phyloP scores from a whole-genome alignment of 2,113 vertebrate genomes.

The Merops nubicus region DNA sequence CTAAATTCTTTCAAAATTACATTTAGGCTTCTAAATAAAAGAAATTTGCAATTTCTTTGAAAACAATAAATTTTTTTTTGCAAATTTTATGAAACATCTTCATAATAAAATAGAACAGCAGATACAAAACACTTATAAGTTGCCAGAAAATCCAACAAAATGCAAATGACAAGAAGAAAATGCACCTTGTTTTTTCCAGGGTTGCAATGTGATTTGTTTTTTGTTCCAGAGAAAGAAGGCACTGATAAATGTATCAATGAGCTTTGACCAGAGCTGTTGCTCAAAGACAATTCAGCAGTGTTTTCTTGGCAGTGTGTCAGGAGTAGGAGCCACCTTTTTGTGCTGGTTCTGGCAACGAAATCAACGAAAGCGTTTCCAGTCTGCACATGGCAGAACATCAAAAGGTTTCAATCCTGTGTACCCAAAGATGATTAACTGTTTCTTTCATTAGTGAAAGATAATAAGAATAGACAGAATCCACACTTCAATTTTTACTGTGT shows the following conservation, averaged over 20 bases:
- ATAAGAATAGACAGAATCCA: background rate
- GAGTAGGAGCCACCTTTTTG: background rate
- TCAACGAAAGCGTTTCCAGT: background rate
- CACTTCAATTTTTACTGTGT: background rate
- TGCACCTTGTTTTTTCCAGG: background rate
- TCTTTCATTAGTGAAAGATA: background rate
- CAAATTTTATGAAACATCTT: background rate
- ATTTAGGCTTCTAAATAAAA: background rate
- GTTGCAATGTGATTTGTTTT: background rate
- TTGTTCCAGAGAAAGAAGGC: slow-evolving; percentile 1
- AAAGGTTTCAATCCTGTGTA: background rate
- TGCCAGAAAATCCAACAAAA: background rate
- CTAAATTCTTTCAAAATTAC: background rate
- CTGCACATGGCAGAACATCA: background rate
- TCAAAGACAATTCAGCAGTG: slow-evolving; percentile 7
- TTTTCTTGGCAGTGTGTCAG: background rate
- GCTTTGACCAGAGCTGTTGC: background rate
- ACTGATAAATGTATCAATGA: slow-evolving; percentile 27
- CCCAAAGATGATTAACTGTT: background rate
- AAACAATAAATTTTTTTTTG: too few species aligned
- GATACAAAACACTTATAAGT: background rate
- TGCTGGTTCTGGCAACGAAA: background rate
- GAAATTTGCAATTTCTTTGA: too few species aligned
- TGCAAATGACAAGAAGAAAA: background rate
- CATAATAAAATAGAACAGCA: background rate